These are phyloP conservation scores for Scelioninae gen. 2 DNA, from an alignment of 2,888 invertebrate species.

Conservation along the genomic window DNA sequence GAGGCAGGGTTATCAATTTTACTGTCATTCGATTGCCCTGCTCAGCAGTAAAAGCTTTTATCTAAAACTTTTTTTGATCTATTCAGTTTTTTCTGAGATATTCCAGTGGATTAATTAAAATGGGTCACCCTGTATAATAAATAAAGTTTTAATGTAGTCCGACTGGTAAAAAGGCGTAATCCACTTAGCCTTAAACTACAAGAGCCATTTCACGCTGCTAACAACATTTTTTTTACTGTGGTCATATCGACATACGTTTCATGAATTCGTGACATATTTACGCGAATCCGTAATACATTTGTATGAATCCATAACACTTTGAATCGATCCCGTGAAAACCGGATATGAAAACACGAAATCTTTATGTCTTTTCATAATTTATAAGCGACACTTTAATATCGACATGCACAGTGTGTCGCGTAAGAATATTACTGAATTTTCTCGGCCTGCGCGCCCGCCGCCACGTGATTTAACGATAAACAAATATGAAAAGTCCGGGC, in stretches of 20 bases:
- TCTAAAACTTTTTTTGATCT: too few species aligned
- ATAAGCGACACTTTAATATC: slow-evolving; percentile 11
- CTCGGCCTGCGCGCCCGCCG: neutral
- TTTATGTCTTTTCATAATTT: slow-evolving; percentile 15
- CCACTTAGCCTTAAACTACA: neutral
- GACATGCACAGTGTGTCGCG: neutral
- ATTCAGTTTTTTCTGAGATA: too few species aligned
- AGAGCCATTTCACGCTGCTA: too few species aligned
- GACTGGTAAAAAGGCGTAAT: too few species aligned
- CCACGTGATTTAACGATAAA: slow-evolving; percentile 8
- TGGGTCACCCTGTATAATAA: too few species aligned
- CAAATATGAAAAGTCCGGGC: neutral
- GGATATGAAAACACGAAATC: slow-evolving; percentile 20
- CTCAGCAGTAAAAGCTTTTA: too few species aligned
- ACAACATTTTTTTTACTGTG: slow-evolving; percentile 7
- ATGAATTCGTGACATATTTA: slow-evolving; percentile 21
- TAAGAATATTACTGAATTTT: slow-evolving; percentile 5
- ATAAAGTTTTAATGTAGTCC: too few species aligned
- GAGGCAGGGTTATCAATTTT: slow-evolving; percentile 27
- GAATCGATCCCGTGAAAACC: slow-evolving; percentile 10
- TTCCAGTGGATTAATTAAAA: too few species aligned
- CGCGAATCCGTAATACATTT: slow-evolving; percentile 20
- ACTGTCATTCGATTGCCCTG: neutral
- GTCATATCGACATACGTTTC: slow-evolving; percentile 16
- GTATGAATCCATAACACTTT: slow-evolving; percentile 14